Base-by-base conservation (phyloP, 2,113 vertebrate genomes). In the Brachyistius frenatus region DNA sequence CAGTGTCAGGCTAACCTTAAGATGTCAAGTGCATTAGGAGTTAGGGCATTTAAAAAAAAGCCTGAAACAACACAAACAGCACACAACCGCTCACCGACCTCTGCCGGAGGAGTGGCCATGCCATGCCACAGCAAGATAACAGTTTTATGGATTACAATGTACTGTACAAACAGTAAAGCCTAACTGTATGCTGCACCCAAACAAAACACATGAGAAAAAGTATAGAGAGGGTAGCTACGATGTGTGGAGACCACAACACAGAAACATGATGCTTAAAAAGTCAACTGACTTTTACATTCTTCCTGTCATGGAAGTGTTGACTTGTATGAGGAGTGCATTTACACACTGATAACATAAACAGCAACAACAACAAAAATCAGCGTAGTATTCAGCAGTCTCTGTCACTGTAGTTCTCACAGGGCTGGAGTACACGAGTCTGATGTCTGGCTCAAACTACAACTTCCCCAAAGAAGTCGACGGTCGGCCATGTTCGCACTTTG, bases 91-190 rank as follows among this genome's bases (percentile, higher is more conserved):
- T 33, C 39, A 39, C 13, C 14, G 1, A 5, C n/a, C 9, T 30
- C 63, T 54, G 47, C n/a, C 5, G n/a, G 65, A 65, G 88, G 80
- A 83, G 81, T 62, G 74, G 73, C 71, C 68, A 67, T 14, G 73
- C 71, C 68, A 67, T 14, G 39, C 64, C 46, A 70, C 33, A 35
- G 33, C 62, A 23, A 91, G 86, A 91, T 88, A 88, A 91, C 46
- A 50, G 58, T 80, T 82, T 58, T 53, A 85, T 65, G 63, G 69
- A 61, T 73, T 60, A 56, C 56, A 63, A 80, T 52, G 39, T 1
- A n/a, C 15, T 39, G 50, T 76, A 60, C 69, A 72, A 76, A 73
- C 35, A 66, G 46, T 46, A 58, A 70, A 77, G 49, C 7, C 54
- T 35, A 2, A 3, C 60, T 39, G 61, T 23, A 54, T 4, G 71